Conservation (phyloP, 2,113 vertebrate species). For the Phrynosoma platyrhinos region DNA sequence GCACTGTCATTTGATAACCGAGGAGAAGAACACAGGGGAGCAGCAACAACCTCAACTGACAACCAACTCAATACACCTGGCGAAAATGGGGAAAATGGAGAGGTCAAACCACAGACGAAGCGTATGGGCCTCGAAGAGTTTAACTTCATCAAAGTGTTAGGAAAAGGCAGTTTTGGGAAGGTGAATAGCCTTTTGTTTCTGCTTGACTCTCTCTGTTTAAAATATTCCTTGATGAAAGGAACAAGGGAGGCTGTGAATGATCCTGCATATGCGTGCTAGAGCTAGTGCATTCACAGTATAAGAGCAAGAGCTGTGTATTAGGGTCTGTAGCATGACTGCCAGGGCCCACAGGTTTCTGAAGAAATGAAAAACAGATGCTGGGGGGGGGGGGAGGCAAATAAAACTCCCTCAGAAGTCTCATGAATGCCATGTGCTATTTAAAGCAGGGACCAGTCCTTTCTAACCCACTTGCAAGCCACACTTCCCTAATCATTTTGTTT, state of each 20-base stretch:
- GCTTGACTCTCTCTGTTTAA: not conserved
- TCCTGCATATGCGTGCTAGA: not conserved
- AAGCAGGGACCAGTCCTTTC: too few relatives aligned
- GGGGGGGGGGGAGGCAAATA: too few relatives aligned
- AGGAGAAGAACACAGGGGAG: constrained; percentile 87
- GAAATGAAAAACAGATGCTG: too few relatives aligned
- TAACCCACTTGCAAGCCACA: too few relatives aligned
- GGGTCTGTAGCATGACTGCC: too few relatives aligned
- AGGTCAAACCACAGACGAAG: constrained; percentile 87
- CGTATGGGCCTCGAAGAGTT: constrained; percentile 93
- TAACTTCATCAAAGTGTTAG: constrained; percentile 97
- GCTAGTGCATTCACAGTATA: not conserved
- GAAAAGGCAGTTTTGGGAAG: constrained; percentile 99
- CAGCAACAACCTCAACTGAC: constrained; percentile 80
- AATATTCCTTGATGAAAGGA: not conserved
- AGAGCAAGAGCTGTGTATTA: not conserved
- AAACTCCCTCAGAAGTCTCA: too few relatives aligned
- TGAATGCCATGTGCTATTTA: too few relatives aligned
- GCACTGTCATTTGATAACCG: constrained; percentile 92
- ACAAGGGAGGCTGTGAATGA: not conserved
- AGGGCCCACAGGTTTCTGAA: too few relatives aligned
- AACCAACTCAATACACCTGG: constrained; percentile 75
- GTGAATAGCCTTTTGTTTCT: constrained; percentile 67
- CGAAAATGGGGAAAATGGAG: constrained; percentile 90
- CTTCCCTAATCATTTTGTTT: too few relatives aligned